Conservation (phyloP, 2,888 invertebrate species). For the Girardia tigrina region DNA sequence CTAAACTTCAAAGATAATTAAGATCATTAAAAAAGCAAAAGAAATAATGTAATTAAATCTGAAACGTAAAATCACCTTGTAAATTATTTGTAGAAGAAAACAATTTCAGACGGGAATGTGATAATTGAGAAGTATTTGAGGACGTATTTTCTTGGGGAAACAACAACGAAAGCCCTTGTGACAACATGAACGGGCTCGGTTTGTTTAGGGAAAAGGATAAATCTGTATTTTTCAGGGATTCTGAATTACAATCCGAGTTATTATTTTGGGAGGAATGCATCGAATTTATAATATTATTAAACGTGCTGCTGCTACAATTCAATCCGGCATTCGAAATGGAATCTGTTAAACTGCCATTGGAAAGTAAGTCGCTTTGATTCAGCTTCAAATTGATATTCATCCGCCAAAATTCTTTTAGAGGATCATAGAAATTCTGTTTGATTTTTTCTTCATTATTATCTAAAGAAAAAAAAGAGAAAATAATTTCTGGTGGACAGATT, state of each 20-base stretch:
- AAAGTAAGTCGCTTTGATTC: not conserved
- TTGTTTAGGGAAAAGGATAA: not conserved
- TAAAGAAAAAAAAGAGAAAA: not conserved
- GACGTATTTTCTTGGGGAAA: not conserved
- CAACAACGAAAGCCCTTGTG: not conserved
- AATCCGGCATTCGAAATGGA: not conserved
- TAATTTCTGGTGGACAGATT: not conserved
- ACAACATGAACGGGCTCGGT: not conserved
- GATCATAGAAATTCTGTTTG: not conserved
- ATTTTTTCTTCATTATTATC: not conserved
- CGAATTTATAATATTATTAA: not conserved
- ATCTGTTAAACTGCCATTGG: not conserved
- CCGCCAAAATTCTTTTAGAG: slow-evolving; percentile 3
- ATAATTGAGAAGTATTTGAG: not conserved
- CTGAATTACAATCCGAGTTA: not conserved
- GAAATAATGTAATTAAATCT: not conserved
- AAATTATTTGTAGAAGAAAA: not conserved
- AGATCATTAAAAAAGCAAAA: not conserved
- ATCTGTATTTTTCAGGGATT: not conserved
- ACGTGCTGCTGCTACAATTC: not conserved
- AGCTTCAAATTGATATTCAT: not conserved
- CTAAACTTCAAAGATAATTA: not conserved
- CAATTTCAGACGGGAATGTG: not conserved
- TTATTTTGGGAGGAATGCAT: not conserved
- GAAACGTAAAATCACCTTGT: not conserved